These are phyloP conservation scores for Crocallis elinguaria DNA, from an alignment of 2,888 invertebrate species.

Conservation along the genomic window DNA sequence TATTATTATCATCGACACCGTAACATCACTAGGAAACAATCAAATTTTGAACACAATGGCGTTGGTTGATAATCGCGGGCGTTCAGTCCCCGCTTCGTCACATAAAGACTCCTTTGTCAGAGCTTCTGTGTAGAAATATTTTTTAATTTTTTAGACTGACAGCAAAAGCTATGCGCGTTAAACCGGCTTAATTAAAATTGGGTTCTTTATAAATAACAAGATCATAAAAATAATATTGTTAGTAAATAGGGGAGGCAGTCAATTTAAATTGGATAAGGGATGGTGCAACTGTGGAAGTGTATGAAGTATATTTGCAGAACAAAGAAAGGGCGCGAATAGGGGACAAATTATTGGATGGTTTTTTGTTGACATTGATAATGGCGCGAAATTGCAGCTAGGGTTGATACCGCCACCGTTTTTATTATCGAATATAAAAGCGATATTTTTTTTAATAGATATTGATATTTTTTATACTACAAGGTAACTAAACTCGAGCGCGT, in stretches of 20 bases:
- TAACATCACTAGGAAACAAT: conserved; percentile 69
- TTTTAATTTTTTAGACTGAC: conserved; percentile 45
- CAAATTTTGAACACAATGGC: conserved; percentile 77
- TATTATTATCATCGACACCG: conserved; percentile 40
- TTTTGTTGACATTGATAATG: conserved; percentile 76
- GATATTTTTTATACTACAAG: not conserved
- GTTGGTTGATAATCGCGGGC: conserved; percentile 75
- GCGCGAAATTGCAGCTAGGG: conserved; percentile 54
- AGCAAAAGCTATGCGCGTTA: conserved; percentile 52
- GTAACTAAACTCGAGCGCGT: too few relatives aligned
- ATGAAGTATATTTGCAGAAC: conserved; percentile 54
- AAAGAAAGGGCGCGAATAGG: conserved; percentile 42
- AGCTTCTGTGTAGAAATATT: conserved; percentile 51
- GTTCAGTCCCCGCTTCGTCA: conserved; percentile 60
- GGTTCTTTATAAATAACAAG: conserved; percentile 56
- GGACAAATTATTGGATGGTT: conserved; percentile 58
- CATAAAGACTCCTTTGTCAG: conserved; percentile 72
- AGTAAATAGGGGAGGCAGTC: conserved; percentile 54
- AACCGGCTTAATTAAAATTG: conserved; percentile 79
- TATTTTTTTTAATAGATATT: not conserved
- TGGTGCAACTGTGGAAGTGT: conserved; percentile 25
- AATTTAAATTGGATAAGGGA: conserved; percentile 52
- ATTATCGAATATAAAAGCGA: not conserved
- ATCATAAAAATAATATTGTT: conserved; percentile 81
- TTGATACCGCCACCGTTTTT: not conserved